phyloP scores from a whole-genome alignment of 2,888 invertebrate genomes.

The Leucania comma region DNA sequence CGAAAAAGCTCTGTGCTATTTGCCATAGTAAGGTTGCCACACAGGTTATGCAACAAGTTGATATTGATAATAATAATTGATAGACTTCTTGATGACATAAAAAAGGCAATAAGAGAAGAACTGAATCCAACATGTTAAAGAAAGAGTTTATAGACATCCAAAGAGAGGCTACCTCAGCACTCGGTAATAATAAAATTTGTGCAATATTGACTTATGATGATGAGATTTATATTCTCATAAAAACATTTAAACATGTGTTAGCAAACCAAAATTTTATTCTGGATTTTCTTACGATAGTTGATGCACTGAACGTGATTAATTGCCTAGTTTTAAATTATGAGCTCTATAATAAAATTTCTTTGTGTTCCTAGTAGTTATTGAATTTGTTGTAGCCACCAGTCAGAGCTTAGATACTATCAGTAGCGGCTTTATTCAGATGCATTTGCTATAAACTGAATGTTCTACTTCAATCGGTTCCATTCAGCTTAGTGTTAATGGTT shows the following conservation, averaged over 20 bases:
- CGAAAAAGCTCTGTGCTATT: too few species aligned
- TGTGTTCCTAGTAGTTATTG: background rate
- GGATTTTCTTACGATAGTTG: too few species aligned
- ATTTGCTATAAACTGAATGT: background rate
- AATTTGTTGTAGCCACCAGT: background rate
- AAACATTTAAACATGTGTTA: too few species aligned
- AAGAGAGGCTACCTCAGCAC: too few species aligned
- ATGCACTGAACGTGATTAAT: background rate
- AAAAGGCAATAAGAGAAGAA: background rate
- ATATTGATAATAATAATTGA: too few species aligned
- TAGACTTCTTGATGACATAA: background rate
- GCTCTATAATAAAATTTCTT: background rate
- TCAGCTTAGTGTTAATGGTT: slow-evolving; percentile 4
- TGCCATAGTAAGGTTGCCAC: too few species aligned
- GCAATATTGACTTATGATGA: too few species aligned
- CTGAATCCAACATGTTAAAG: background rate
- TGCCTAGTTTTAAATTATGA: background rate
- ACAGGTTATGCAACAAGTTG: too few species aligned
- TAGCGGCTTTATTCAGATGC: background rate
- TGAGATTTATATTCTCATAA: too few species aligned
- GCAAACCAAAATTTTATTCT: too few species aligned
- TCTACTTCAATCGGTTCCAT: slow-evolving; percentile 6
- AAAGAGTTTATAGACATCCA: too few species aligned
- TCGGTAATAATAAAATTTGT: too few species aligned
- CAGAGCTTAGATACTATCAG: slow-evolving; percentile 14